phyloP scores from a whole-genome alignment of 2,888 invertebrate species.

The Lycophotia porphyrea region DNA sequence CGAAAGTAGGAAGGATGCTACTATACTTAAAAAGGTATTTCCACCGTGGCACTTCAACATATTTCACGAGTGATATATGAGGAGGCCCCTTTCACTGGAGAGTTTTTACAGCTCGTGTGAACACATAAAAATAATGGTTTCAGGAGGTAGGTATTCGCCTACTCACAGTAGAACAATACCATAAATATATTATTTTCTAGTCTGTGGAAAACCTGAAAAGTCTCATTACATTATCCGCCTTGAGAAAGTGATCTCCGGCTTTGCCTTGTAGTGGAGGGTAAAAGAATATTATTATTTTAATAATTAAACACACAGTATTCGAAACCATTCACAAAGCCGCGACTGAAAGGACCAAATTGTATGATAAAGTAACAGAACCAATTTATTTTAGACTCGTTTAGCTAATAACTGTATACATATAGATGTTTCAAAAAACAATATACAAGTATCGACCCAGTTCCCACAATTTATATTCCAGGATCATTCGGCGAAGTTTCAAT shows the following conservation, averaged over 20 bases:
- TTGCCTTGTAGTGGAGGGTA: neutral
- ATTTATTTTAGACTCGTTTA: neutral
- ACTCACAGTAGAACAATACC: neutral
- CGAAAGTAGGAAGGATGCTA: neutral
- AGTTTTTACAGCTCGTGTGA: conserved; percentile 33
- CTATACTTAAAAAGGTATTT: conserved; percentile 28
- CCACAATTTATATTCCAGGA: conserved; percentile 57
- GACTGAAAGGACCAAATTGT: conserved; percentile 3
- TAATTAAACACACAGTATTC: neutral
- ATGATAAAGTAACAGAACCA: neutral
- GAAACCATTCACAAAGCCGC: neutral
- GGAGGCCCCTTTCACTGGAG: conserved; percentile 19
- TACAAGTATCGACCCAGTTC: conserved; percentile 12
- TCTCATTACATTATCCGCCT: neutral
- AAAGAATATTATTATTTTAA: neutral
- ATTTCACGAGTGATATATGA: conserved; percentile 46
- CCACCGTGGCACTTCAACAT: conserved; percentile 31
- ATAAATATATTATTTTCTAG: neutral
- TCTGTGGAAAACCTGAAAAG: neutral
- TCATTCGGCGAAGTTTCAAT: conserved; percentile 53
- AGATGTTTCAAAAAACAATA: conserved; percentile 28
- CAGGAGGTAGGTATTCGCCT: neutral
- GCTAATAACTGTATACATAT: neutral
- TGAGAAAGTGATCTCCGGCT: neutral
- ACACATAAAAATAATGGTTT: conserved; percentile 37